Base-by-base conservation (phyloP, 2,888 invertebrate species). In the Cephus pygmeus region DNA sequence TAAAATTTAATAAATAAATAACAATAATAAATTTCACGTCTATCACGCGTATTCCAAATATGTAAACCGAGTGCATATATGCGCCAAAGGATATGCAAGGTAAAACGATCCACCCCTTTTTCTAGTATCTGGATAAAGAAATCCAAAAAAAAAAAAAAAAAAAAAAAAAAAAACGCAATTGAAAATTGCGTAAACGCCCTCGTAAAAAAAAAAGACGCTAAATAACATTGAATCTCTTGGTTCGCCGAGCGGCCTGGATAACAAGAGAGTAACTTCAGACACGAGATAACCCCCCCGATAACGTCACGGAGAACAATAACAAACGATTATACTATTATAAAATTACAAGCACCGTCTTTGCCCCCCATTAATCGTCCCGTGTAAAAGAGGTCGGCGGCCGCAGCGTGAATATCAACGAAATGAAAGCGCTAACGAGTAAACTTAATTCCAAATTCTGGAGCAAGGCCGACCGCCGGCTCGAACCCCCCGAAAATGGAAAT, bases 91-190 rank as follows among this genome's bases (percentile, higher is more conserved):
- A 71, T 73, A 34, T 40, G 73, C 76, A 80, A 81, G 81, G 82
- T 77, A 36, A 78, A 40, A 76, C 79, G 82, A 83, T 83, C 83
- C 79, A 80, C 82, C 79, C 12, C 35, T 11, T 35, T 34, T 77
- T 73, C 69, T 79, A 79, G 79, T 84, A 84, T 81, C 81, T 82
- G 81, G 81, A 83, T 84, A 81, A 83, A 82, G 83, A 80, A 81
- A 77, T 83, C 81, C 82, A 82, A 1, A 40, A 56, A 1, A 23
- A 9, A 23, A 34, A 6, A 56, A 23, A 4, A 23, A 56, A 6
- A 15, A 56, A 1, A 23, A 9, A 56, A 1, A 23, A 9, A 56
- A 1, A 23, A 9, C 40, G 1, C 4, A 15, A 15, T 40, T 15
- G 0, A 40, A 15, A 40, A 40, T 40, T 40, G 4, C 15, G 4